Percentiles rank a stretch among this genome's conserved stretches.
Evolutionary conservation across 2,113 vertebrate species (phyloP).

Genomic region (Esox niger): DNA sequence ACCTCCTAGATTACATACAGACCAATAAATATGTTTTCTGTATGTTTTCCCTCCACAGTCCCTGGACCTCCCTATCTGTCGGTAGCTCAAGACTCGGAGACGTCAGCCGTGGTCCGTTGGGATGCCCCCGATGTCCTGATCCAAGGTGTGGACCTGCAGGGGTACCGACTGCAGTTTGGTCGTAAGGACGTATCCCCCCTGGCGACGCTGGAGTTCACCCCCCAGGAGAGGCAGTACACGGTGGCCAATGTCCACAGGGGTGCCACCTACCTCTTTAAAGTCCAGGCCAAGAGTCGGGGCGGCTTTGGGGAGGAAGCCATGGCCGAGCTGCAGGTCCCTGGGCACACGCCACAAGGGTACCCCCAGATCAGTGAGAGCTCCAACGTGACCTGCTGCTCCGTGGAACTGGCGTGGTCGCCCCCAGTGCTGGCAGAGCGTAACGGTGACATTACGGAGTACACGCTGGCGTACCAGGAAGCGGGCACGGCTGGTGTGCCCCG

Average conservation of each 20-base stretch:
- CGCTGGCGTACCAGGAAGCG: constrained; percentile 88
- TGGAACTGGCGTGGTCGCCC: constrained; percentile 91
- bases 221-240: constrained; percentile 78
- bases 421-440: constrained; percentile 91
- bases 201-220: constrained; percentile 85
- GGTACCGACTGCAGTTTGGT: constrained; percentile 93
- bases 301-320: constrained; percentile 90
- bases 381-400: constrained; percentile 84
- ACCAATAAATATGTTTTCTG: neutral
- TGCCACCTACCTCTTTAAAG: constrained; percentile 89
- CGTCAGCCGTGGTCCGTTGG: constrained; percentile 86
- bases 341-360: constrained; percentile 87
- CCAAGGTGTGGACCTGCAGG: constrained; percentile 81
- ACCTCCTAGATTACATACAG: neutral
- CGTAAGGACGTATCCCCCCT: constrained; percentile 81
- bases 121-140: constrained; percentile 78
- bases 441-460: constrained; percentile 89
- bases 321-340: constrained; percentile 80
- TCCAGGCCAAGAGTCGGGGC: constrained; percentile 87
- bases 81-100: constrained; percentile 83
- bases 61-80: constrained; percentile 88
- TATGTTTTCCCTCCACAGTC: constrained; percentile 65
- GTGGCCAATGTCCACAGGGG: constrained; percentile 83
- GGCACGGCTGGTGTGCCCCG: constrained; percentile 67
- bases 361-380: constrained; percentile 85